phyloP scores from a whole-genome alignment of 2,113 vertebrate species.

The Acanthochromis polyacanthus region DNA sequence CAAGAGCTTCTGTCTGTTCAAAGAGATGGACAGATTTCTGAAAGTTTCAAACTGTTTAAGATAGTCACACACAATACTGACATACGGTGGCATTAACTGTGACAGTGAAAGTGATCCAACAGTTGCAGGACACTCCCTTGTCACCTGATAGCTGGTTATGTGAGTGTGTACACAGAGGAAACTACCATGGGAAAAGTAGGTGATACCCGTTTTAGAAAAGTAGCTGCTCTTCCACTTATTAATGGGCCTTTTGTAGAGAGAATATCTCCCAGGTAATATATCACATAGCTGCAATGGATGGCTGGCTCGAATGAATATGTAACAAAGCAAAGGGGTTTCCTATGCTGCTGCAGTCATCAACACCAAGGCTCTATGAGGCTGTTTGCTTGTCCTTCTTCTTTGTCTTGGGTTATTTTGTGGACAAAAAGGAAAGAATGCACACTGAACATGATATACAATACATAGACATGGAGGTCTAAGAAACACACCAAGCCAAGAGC shows the following conservation, averaged over 20 bases:
- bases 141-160: slow-evolving; percentile 56
- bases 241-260: slow-evolving; percentile 60
- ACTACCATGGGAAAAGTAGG: slow-evolving; percentile 64
- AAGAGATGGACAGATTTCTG: background rate
- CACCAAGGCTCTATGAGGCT: background rate
- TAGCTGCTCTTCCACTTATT: slow-evolving; percentile 52
- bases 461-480: background rate
- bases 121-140: slow-evolving; percentile 47
- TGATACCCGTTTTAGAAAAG: slow-evolving; percentile 46
- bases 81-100: background rate
- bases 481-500: background rate
- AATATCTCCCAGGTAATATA: slow-evolving; percentile 63
- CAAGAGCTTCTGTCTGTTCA: background rate
- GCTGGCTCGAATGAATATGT: slow-evolving; percentile 35
- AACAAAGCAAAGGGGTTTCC: slow-evolving; percentile 52
- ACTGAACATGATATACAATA: background rate
- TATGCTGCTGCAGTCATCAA: slow-evolving; percentile 23
- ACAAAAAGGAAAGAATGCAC: background rate
- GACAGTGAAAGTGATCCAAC: slow-evolving; percentile 42
- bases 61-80: background rate
- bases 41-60: background rate
- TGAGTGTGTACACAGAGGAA: slow-evolving; percentile 23
- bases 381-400: background rate
- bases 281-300: slow-evolving; percentile 47
- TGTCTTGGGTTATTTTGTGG: background rate